A percentile compares a stretch with the other conserved stretches of the same genome.
Evolutionary conservation across 2,888 invertebrate genomes (phyloP).

Genomic region (Ametastegia equiseti): DNA sequence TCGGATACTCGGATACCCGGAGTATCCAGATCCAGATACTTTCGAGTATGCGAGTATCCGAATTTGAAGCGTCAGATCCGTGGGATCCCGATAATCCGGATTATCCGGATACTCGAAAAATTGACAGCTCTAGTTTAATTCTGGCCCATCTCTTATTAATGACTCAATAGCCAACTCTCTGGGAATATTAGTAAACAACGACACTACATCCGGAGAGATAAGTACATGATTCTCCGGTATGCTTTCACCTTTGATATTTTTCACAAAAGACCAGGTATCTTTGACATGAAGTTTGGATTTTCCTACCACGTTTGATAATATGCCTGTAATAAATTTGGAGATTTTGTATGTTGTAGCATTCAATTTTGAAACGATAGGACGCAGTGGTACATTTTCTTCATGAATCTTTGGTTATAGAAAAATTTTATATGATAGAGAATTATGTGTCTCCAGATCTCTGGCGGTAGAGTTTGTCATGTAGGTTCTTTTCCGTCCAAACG

Average conservation of each 20-base stretch:
- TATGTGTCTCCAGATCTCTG: background rate
- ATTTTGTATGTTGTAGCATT: background rate
- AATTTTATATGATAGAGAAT: background rate
- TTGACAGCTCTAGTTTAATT: too few relatives aligned
- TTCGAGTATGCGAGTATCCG: too few relatives aligned
- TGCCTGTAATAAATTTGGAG: background rate
- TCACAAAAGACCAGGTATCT: background rate
- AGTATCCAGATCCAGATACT: too few relatives aligned
- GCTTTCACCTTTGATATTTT: background rate
- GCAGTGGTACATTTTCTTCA: background rate
- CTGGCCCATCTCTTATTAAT: too few relatives aligned
- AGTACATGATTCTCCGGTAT: background rate
- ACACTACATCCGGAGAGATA: constrained; percentile 50
- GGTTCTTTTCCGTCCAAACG: background rate
- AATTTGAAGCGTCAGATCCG: too few relatives aligned
- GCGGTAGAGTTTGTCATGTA: background rate
- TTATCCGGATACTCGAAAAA: too few relatives aligned
- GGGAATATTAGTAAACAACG: constrained; percentile 55
- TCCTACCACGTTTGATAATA: background rate
- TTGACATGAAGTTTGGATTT: background rate
- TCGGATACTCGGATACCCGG: too few relatives aligned
- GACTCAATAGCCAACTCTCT: background rate
- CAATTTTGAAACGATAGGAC: background rate
- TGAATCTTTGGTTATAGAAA: constrained; percentile 14
- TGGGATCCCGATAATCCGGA: too few relatives aligned